A percentile compares a stretch with the other conserved stretches of the same genome.
These are phyloP conservation scores for Styela clava DNA, from an alignment of 23 tunicate genomes.

Conservation along the genomic window DNA sequence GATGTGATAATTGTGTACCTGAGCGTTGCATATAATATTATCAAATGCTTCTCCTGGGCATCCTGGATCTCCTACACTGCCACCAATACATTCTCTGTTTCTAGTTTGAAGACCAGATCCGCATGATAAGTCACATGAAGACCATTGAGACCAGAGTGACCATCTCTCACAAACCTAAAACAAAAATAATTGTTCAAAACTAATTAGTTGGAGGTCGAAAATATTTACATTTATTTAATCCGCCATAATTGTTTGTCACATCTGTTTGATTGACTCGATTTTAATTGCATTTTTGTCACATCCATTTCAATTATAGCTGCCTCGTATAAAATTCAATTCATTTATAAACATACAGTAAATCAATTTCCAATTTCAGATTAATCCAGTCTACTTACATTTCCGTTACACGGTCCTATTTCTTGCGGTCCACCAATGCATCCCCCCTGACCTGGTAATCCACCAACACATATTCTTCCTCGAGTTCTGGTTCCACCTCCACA, in stretches of 20 bases:
- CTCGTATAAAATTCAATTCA: too few relatives aligned
- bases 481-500: slow-evolving; percentile 27
- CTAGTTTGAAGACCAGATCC: slow-evolving; percentile 24
- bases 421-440: slow-evolving; percentile 24
- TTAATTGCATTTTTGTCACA: too few relatives aligned
- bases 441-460: slow-evolving; percentile 7
- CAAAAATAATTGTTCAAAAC: too few relatives aligned
- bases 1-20: too few relatives aligned
- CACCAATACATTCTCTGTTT: slow-evolving; percentile 37
- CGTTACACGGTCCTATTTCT: slow-evolving; percentile 31
- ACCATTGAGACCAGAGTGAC: slow-evolving; percentile 27
- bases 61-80: slow-evolving; percentile 68
- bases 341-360: too few relatives aligned
- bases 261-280: too few relatives aligned
- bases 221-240: too few relatives aligned
- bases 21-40: slow-evolving; percentile 56
- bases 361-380: too few relatives aligned
- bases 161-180: slow-evolving; percentile 18
- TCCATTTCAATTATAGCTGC: too few relatives aligned
- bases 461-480: slow-evolving; percentile 6
- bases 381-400: slow-evolving; percentile 11
- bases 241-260: too few relatives aligned
- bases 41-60: slow-evolving; percentile 58
- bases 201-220: too few relatives aligned
- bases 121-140: slow-evolving; percentile 32